Base-by-base conservation (phyloP, 2,888 invertebrate species). In the Netelia melanura region DNA sequence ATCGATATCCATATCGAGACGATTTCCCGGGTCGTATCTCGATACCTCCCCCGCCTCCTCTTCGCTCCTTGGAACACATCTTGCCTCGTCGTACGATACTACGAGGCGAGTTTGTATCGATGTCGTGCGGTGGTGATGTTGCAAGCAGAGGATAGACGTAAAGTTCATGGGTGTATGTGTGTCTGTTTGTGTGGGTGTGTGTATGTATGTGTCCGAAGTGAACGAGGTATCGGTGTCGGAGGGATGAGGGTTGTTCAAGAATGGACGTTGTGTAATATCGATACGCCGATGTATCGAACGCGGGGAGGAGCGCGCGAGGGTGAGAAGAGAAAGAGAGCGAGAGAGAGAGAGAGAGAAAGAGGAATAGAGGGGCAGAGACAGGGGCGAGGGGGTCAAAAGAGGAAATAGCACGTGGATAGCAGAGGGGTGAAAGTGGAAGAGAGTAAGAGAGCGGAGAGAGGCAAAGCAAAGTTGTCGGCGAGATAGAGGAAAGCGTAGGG, bases 1-100 rank as follows among this genome's bases (percentile, higher is more conserved):
- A 87, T 84, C 87, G 86, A 86, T 89, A 89, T 87, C 90, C 85
- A 87, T 88, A 87, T 87, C 87, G 81, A 62, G 83, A 84, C 81
- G 86, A 82, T 85, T 86, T 80, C 76, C 70, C 65, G 80, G 78
- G 71, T 87, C 85, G 84, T 86, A 86, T 87, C 86, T 84, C 83
- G 87, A 86, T 65, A 72, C 84, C 9, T 6, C 43, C 43, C 30
- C 21, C 10, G 25, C 43, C 30, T 38, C 38, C 5, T 38, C 38
- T 38, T 38, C 6, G 6, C 38, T 38, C 8, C 38, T 38, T 6
- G 25, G 74, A 81, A 61, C 77, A 62, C 81, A 81, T 79, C 75
- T 76, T 68, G 68, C 48, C 65, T 74, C 71, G 52, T 77, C 48
- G 21, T 9, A 17, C 64, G 62, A 23, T 48, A 76, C n/a, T 71